Evolutionary conservation across 2,797 vertebrate species (phyloP).

Genomic region (Cyprinodon diabolis): DNA sequence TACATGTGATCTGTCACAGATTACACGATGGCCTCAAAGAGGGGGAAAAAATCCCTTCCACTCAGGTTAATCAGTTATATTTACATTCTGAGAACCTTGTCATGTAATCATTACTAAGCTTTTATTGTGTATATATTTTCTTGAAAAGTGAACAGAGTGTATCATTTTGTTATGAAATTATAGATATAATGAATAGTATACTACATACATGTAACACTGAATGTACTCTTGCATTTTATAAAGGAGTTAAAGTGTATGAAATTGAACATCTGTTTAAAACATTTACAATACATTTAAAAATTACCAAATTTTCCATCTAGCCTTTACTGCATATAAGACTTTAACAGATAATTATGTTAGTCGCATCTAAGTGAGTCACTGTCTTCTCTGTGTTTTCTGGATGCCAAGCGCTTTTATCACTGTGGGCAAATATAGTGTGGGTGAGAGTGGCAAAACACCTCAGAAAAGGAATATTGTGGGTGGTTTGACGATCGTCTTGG

Average conservation of each 20-base stretch:
- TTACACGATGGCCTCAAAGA: conserved; percentile 4
- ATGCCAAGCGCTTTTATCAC: conserved; percentile 54
- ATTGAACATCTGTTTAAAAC: not conserved
- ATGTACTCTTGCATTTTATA: not conserved
- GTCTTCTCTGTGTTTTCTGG: conserved; percentile 35
- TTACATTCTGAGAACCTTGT: no score
- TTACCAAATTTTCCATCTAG: conserved; percentile 44
- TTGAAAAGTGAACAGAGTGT: not conserved
- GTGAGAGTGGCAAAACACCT: conserved; percentile 52
- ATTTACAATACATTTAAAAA: not conserved
- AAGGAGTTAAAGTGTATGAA: not conserved
- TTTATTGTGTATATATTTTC: not conserved
- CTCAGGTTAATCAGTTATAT: not conserved
- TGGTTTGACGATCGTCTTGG: conserved; percentile 25
- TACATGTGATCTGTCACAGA: conserved; percentile 29
- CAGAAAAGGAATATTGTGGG: conserved; percentile 42
- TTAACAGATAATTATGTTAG: conserved; percentile 47
- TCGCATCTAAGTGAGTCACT: conserved; percentile 67
- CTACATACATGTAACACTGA: not conserved
- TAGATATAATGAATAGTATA: no score
- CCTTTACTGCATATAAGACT: conserved; percentile 48
- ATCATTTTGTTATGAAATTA: not conserved
- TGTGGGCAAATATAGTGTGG: conserved; percentile 62
- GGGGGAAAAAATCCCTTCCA: conserved; percentile 14
- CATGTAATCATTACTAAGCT: not conserved